Base-by-base conservation (phyloP, 92 coral and sea anemone species). In the Hydrozoanthus gracilis region DNA sequence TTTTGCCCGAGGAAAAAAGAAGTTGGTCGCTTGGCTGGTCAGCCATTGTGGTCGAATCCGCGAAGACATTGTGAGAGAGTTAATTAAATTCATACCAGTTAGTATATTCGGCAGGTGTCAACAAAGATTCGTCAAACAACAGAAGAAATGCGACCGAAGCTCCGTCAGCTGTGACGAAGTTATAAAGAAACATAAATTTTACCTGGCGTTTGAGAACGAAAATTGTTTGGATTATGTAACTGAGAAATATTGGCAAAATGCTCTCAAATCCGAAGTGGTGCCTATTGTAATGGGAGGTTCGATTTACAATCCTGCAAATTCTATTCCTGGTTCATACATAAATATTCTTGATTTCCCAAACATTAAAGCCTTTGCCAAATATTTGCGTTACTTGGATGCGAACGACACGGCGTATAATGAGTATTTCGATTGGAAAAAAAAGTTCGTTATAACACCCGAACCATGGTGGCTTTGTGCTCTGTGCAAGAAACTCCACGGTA, bases 351-450 rank as follows among this genome's bases (percentile, higher is more conserved):
- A 80, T 8, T 80, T 80, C 75, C 74, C 85, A 7, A 62, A 80
- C 52, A 61, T 74, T 7, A 20, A 64, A 18, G 17, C 74, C 7
- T 58, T 80, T 2, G 75, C 85, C 16, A 65, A 80, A 39, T 80
- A 80, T 49, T 80, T 80, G 75, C 64, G 27, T 46, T 80, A 80
- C 74, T 74, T 80, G 39, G 75, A 80, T 61, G 66, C 12, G 8
- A 80, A 80, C 20, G 73, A 65, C n/a, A 80, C 85, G 4, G 85
- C 85, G 48, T 80, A 80, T 50, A 80, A 65, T 47, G 85, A 80
- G 45, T 80, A 65, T 14, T 80, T 80, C 48, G 64, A 74, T 61
- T 80, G 66, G 55, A 80, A 80, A 67, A 80, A 18, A 14, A 47
- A 80, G 15, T 80, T 27, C 39, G 39, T 64, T 10, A 80, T 17